These are phyloP conservation scores for Bombus waltoni DNA, from an alignment of 1,140 invertebrate genomes.

Conservation along the genomic window DNA sequence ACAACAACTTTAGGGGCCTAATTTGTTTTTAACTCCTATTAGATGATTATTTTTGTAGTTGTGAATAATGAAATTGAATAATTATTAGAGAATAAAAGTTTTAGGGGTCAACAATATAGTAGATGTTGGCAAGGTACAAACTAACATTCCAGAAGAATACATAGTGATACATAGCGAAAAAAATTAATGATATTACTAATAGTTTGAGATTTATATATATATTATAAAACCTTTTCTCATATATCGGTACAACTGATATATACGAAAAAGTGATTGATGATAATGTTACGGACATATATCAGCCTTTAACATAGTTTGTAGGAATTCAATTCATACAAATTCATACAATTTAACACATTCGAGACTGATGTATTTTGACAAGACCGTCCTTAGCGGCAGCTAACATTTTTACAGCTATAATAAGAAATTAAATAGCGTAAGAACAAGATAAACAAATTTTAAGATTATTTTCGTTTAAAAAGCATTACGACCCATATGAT, in stretches of 20 bases:
- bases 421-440: not conserved
- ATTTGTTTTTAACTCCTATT: slow-evolving; percentile 58
- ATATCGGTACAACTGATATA: slow-evolving; percentile 47
- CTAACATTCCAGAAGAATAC: slow-evolving; percentile 66
- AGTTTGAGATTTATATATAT: slow-evolving; percentile 36
- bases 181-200: slow-evolving; percentile 38
- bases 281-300: slow-evolving; percentile 47
- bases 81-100: slow-evolving; percentile 30
- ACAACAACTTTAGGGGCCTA: slow-evolving; percentile 47
- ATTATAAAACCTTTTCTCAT: slow-evolving; percentile 27
- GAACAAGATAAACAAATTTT: not conserved
- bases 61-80: slow-evolving; percentile 42
- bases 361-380: not conserved
- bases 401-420: not conserved
- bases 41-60: slow-evolving; percentile 70
- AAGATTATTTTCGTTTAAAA: not conserved
- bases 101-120: slow-evolving; percentile 56
- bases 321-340: slow-evolving; percentile 36
- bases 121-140: slow-evolving; percentile 65
- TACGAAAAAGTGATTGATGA: slow-evolving; percentile 46
- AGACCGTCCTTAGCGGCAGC: not conserved
- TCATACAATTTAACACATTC: slow-evolving; percentile 41
- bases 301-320: slow-evolving; percentile 45
- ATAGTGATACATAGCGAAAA: slow-evolving; percentile 29
- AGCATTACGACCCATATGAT: not conserved